These are phyloP conservation scores for Drosophila recens DNA, from an alignment of 2,888 invertebrate species.

Conservation along the genomic window DNA sequence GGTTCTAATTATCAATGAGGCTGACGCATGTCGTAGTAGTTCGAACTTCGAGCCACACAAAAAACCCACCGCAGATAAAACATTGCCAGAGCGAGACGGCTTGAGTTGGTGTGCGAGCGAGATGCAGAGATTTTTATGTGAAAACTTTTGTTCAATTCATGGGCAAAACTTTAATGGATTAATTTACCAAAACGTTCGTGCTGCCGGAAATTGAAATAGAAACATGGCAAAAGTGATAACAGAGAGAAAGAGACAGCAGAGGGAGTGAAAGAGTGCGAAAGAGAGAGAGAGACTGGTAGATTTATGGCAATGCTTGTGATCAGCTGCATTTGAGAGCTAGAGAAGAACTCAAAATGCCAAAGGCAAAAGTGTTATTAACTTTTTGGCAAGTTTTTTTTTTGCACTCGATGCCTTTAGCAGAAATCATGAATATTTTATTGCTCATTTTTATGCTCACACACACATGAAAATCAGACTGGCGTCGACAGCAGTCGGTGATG, in stretches of 20 bases:
- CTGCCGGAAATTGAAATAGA: constrained; percentile 75
- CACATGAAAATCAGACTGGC: constrained; percentile 13
- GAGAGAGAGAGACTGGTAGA: constrained; percentile 32
- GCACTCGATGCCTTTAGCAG: constrained; percentile 24
- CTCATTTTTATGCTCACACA: constrained; percentile 34
- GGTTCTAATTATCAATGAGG: constrained; percentile 71
- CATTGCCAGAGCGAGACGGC: constrained; percentile 15
- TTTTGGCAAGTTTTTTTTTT: constrained; percentile 53
- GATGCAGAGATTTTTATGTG: constrained; percentile 67
- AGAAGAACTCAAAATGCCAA: constrained; percentile 37
- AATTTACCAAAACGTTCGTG: constrained; percentile 73
- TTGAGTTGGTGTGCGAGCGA: constrained; percentile 2
- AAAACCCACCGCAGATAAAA: constrained; percentile 13
- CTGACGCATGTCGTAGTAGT: constrained; percentile 39
- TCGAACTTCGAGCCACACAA: constrained; percentile 24
- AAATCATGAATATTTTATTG: constrained; percentile 73
- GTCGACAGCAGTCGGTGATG: constrained; percentile 54
- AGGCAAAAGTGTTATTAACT: constrained; percentile 63
- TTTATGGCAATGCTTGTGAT: constrained; percentile 70
- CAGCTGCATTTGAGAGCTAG: constrained; percentile 49
- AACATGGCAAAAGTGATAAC: constrained; percentile 36
- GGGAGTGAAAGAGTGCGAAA: constrained; percentile 13
- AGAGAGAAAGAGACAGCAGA: constrained; percentile 1
- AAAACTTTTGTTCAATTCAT: constrained; percentile 74
- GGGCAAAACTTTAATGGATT: constrained; percentile 79